Conservation (phyloP, 35 echinoderm and acorn worm genomes). For the Stichopus chloronotus region DNA sequence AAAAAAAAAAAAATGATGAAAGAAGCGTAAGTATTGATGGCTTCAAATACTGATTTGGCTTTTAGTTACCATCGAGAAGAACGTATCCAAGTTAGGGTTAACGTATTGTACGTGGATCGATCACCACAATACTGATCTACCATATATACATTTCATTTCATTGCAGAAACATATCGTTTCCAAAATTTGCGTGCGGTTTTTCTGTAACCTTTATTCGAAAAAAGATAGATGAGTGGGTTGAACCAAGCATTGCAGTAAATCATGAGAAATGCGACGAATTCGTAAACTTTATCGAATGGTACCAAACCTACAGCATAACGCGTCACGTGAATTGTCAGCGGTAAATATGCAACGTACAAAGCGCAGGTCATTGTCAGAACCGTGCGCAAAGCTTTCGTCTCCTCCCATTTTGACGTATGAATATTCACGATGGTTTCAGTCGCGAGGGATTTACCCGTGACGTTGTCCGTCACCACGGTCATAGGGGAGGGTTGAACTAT, state of each 20-base stretch:
- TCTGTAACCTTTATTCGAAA: conserved; percentile 37
- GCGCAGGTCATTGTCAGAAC: conserved; percentile 11
- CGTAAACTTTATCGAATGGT: neutral
- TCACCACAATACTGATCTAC: too few relatives aligned
- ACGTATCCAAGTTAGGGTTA: too few relatives aligned
- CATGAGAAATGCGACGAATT: conserved; percentile 32
- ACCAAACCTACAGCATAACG: neutral
- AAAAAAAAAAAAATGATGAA: too few relatives aligned
- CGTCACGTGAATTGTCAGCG: conserved; percentile 2
- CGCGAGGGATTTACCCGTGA: too few relatives aligned
- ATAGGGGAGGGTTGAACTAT: neutral
- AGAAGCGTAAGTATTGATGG: too few relatives aligned
- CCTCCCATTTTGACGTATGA: conserved; percentile 7
- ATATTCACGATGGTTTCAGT: neutral
- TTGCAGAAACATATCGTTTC: neutral
- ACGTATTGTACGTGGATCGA: too few relatives aligned
- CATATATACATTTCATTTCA: too few relatives aligned
- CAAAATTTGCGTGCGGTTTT: neutral
- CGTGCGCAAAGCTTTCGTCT: conserved; percentile 44
- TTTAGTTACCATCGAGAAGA: too few relatives aligned
- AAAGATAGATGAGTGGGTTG: conserved; percentile 29
- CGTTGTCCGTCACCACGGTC: neutral
- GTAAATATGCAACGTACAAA: conserved; percentile 12
- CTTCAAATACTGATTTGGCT: too few relatives aligned
- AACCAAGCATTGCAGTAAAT: conserved; percentile 21